phyloP scores from a whole-genome alignment of 2,797 vertebrate genomes.

The Syndactyla subalaris region DNA sequence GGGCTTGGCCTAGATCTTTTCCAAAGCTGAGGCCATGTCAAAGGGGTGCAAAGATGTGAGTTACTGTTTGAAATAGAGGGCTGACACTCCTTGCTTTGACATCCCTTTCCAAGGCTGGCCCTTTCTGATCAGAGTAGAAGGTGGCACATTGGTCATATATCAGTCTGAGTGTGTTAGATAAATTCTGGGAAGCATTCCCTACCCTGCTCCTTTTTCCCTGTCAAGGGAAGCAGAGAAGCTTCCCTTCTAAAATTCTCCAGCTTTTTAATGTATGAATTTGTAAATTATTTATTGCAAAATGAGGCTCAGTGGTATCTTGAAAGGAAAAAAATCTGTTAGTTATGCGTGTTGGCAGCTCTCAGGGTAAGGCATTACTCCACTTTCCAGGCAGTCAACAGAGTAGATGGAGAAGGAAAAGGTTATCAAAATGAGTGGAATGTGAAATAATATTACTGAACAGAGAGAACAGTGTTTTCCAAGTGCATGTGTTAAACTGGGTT shows the following conservation, averaged over 20 bases:
- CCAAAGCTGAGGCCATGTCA: background rate
- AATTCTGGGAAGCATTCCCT: background rate
- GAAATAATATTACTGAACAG: conserved; percentile 74
- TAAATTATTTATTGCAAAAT: conserved; percentile 32
- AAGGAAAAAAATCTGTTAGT: background rate
- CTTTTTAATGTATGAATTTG: background rate
- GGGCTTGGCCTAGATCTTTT: conserved; percentile 26
- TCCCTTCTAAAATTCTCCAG: background rate
- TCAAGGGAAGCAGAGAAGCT: background rate
- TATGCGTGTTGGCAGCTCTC: background rate
- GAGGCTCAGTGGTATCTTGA: background rate
- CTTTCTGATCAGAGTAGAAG: background rate
- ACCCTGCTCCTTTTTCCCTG: background rate
- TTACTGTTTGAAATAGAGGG: background rate
- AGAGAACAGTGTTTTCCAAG: conserved; percentile 74
- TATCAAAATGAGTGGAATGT: conserved; percentile 77
- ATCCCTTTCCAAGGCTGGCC: background rate
- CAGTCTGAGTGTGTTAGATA: background rate
- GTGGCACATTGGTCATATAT: fast-evolving
- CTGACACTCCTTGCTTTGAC: background rate
- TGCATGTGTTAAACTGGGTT: conserved; percentile 60
- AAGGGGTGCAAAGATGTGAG: background rate
- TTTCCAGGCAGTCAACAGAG: background rate
- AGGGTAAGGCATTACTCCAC: background rate
- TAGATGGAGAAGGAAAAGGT: conserved; percentile 64